Percentiles rank a stretch among this genome's conserved stretches.
These are phyloP conservation scores for Hydra vulgaris DNA, from an alignment of 30 jellyfish, hydroid and myxozoan genomes.

Conservation along the genomic window DNA sequence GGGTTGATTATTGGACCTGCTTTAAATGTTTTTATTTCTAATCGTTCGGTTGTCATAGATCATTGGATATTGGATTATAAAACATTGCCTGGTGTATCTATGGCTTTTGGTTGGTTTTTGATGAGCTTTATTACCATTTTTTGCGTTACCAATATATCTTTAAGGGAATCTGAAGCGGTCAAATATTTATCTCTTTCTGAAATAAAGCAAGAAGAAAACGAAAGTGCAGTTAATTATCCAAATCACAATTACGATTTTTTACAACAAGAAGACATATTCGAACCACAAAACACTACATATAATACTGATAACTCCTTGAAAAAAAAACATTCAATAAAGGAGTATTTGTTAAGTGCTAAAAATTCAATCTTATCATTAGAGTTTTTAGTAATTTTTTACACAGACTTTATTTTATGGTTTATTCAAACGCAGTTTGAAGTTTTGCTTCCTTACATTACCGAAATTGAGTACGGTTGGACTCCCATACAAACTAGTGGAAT, in stretches of 20 bases:
- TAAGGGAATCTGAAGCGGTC: background rate
- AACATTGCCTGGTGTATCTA: constrained; percentile 32
- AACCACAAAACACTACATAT: background rate
- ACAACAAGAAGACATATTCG: background rate
- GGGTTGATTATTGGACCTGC: constrained; percentile 38
- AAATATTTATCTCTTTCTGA: background rate
- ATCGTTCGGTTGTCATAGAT: background rate
- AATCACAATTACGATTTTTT: background rate
- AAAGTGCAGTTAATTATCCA: background rate
- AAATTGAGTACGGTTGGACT: constrained; percentile 30
- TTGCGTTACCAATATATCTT: constrained; percentile 17
- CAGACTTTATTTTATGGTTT: constrained; percentile 24
- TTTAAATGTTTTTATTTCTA: constrained; percentile 14
- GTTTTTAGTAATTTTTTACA: constrained; percentile 7
- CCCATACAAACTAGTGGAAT: constrained; percentile 14
- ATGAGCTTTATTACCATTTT: constrained; percentile 13
- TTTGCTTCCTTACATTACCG: constrained; percentile 24
- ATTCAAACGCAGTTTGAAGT: constrained; percentile 21
- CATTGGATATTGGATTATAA: constrained; percentile 22
- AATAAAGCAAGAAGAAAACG: background rate
- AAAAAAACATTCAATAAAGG: background rate
- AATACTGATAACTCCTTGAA: background rate
- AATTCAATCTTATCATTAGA: constrained; percentile 9
- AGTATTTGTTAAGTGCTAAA: background rate
- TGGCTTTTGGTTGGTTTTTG: constrained; percentile 30